Base-by-base conservation (phyloP, 1,140 invertebrate genomes). In the Himalopsyche phryganea region DNA sequence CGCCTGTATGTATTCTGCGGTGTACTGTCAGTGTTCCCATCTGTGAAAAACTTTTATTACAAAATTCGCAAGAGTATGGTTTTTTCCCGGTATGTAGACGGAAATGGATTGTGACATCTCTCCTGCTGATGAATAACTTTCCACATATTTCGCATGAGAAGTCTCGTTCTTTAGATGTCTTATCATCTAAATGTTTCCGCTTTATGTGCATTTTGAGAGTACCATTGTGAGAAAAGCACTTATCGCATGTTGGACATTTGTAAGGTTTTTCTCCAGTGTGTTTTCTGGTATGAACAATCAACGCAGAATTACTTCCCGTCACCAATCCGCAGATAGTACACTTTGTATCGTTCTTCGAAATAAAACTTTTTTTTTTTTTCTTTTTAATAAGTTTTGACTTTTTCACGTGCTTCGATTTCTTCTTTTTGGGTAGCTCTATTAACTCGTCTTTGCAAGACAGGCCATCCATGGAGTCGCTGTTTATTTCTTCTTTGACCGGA, bases 1-100 rank as follows among this genome's bases (percentile, higher is more conserved):
- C 86, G 5, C 91, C 91, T 4, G 85, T 89, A 68, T 95, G 91
- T 13, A 85, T 85, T 41, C 87, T 75, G 40, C 83, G 79, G 66
- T 93, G 91, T 23, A 68, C 53, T 2, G 68, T 56, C 28, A 73
- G 55, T 1, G 70, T 58, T 51, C 70, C 66, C n/a, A 71, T 56
- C 48, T 75, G 73, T 7, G 66, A 67, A 35, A 75, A 77, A 20
- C 61, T 67, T 7, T 64, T 56, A 1, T 66, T 58, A 47, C 75
- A 77, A 5, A 63, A 32, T 1, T 66, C 52, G 57, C 73, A 77
- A 6, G 63, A 50, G 57, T 72, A 71, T 2, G 72, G 72, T 66
- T 70, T 60, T 70, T 74, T n/a, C 68, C 73, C 44, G 6, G 73
- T 75, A 44, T 78, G 76, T 10, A 62, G 67, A 0, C 69, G 62